A percentile compares a stretch with the other conserved stretches of the same genome.
Evolutionary conservation across 2,113 vertebrate species (phyloP).

Genomic region (Leptocoma aspasia): DNA sequence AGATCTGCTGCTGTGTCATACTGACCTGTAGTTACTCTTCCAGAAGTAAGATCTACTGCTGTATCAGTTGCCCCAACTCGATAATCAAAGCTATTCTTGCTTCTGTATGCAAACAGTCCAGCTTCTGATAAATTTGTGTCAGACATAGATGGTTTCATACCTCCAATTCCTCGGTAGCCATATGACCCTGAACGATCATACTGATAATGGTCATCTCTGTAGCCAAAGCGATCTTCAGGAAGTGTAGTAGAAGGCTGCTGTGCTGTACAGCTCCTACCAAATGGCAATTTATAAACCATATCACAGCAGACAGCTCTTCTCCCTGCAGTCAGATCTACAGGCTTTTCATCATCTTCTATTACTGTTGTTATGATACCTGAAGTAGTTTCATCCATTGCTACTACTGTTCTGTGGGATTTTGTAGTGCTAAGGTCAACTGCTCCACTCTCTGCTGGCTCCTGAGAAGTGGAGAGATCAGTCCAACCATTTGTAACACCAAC

Average conservation of each 20-base stretch:
- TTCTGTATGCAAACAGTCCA: constrained; percentile 86
- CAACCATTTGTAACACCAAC: constrained; percentile 76
- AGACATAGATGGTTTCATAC: constrained; percentile 88
- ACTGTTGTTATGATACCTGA: constrained; percentile 84
- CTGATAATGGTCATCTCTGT: constrained; percentile 87
- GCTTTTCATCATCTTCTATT: constrained; percentile 91
- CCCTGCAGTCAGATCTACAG: constrained; percentile 93
- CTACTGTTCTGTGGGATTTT: constrained; percentile 85
- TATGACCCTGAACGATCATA: constrained; percentile 81
- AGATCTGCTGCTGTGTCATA: constrained; percentile 79
- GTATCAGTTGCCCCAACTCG: constrained; percentile 79
- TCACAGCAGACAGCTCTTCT: constrained; percentile 93
- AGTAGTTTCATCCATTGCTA: constrained; percentile 81
- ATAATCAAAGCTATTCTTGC: constrained; percentile 88
- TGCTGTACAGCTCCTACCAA: constrained; percentile 89
- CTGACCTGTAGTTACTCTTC: constrained; percentile 91
- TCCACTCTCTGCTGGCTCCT: constrained; percentile 71
- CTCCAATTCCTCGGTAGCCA: constrained; percentile 81
- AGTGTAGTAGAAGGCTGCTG: constrained; percentile 83
- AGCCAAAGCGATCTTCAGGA: constrained; percentile 87
- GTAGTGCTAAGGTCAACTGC: constrained; percentile 92
- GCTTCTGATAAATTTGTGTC: constrained; percentile 87
- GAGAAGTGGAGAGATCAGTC: constrained; percentile 63
- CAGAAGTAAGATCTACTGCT: constrained; percentile 94
- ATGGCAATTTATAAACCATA: constrained; percentile 93